Conservation (phyloP, 2,113 vertebrate species). For the Rattus norvegicus region GRCr8 NC_086024.1:19245501-19246000, state of each 20-base stretch:
- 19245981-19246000: constrained; percentile 38
- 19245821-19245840: constrained; percentile 8
- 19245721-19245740: not conserved
- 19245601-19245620: not conserved
- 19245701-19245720: not conserved
- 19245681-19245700: not conserved
- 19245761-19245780: constrained; percentile 32
- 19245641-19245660: not conserved
- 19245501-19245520: not conserved
- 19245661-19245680: not conserved
- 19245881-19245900: not conserved
- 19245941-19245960: constrained; percentile 44
- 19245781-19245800: constrained; percentile 45
- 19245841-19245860: constrained; percentile 30
- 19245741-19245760: constrained; percentile 2
- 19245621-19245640: not conserved
- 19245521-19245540: constrained; percentile 54
- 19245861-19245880: not conserved
- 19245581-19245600: not conserved
- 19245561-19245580: not conserved
- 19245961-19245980: not conserved
- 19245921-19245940: constrained; percentile 41
- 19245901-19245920: not conserved
- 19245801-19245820: not conserved
- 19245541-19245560: not conserved